Evolutionary conservation across 2,113 vertebrate species (phyloP).

Genomic region (Dipodomys stephensi): DNA sequence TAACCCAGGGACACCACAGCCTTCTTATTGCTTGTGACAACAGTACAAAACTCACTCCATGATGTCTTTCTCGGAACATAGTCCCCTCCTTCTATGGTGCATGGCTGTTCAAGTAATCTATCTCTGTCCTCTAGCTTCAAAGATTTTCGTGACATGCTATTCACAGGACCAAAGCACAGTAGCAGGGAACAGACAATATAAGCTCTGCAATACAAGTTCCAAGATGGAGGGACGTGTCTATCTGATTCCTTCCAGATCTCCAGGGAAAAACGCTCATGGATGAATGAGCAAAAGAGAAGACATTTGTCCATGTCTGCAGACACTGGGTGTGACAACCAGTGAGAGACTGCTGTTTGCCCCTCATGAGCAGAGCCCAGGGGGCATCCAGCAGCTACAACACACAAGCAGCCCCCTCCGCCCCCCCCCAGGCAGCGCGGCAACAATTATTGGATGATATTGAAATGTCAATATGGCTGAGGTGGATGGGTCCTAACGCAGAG

Average conservation of each 20-base stretch:
- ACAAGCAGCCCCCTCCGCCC: too few species aligned
- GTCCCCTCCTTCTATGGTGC: neutral
- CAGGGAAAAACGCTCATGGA: neutral
- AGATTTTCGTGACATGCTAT: neutral
- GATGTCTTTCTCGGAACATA: neutral
- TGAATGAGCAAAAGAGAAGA: neutral
- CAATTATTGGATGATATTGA: neutral
- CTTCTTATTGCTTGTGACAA: neutral
- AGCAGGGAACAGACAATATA: neutral
- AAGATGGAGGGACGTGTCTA: accelerated
- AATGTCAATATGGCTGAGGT: neutral
- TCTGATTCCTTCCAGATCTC: neutral
- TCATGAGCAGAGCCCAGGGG: neutral
- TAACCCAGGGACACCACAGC: neutral
- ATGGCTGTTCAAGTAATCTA: neutral
- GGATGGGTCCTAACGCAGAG: neutral
- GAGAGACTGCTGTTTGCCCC: neutral
- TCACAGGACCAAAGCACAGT: neutral
- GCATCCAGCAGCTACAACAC: too few species aligned
- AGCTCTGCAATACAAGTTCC: neutral
- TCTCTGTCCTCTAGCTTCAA: neutral
- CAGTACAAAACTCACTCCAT: neutral
- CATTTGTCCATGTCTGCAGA: neutral
- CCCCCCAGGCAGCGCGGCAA: neutral
- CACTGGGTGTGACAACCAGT: neutral